Percentiles rank a stretch among this genome's conserved stretches.
Conservation (phyloP, 2,888 invertebrate genomes). For the Lasius platythorax region DNA sequence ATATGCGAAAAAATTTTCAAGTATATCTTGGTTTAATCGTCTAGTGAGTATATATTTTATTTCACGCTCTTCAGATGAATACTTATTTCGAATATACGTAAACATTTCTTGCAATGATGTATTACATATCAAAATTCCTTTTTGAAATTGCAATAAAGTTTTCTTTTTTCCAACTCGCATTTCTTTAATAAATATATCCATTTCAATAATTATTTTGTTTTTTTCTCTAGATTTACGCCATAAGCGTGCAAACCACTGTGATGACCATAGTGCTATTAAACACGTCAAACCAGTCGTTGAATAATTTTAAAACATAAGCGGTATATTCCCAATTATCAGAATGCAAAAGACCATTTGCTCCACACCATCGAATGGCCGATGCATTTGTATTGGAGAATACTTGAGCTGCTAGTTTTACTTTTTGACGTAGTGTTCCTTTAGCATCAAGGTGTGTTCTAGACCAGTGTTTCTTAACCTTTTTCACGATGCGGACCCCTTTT, state of each 20-base stretch:
- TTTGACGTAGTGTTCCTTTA: neutral
- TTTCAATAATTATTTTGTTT: neutral
- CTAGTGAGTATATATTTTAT: neutral
- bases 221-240: neutral
- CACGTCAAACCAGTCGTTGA: neutral
- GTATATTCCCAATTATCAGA: neutral
- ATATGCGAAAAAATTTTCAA: neutral
- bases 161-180: neutral
- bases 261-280: neutral
- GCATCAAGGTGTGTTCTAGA: neutral
- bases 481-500: too few relatives aligned
- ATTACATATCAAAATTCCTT: conserved; percentile 7
- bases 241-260: neutral
- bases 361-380: neutral
- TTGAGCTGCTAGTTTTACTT: neutral
- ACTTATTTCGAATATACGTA: neutral
- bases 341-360: neutral
- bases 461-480: too few relatives aligned
- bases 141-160: neutral
- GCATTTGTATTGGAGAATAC: conserved; percentile 16
- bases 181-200: neutral
- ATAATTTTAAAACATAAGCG: neutral
- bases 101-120: neutral
- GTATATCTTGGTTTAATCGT: neutral
- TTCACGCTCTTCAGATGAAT: neutral